Base-by-base conservation (phyloP, 2,113 vertebrate species). In the Nothoprocta perdicaria region DNA sequence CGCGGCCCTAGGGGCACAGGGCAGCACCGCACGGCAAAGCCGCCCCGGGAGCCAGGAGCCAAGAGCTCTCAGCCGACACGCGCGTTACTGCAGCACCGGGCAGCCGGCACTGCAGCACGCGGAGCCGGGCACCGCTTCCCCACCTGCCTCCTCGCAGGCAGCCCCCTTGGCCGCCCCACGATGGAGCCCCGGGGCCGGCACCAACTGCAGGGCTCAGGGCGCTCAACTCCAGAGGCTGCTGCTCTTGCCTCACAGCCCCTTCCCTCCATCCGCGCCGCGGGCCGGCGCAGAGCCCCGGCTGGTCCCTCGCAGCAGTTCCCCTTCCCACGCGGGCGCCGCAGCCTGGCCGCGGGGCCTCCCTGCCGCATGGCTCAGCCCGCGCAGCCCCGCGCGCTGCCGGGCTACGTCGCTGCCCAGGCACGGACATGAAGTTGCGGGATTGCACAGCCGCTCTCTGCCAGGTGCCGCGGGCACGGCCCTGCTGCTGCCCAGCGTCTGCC, bases 31-130 rank as follows among this genome's bases (percentile, higher is more conserved):
- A 1, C 8, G 40, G 61, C 2, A 0, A 60, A 82, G 45, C 48
- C 75, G 43, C 1, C 2, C 65, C 0, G 0, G 17, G 6, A 60
- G 38, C 1, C 33, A 17, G 2, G 19, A 81, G 71, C 85, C 69
- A 89, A 80, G 71, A 38, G n/a, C 85, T 41, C 46, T 78, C 82
- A 92, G 38, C 89, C 57, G 60, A 82, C 74, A 93, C 60, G 7
- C 80, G 63, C 17, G 46, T 7, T 26, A 60, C 92, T 87, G 90
- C 94, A 94, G 88, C 86, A 50, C 40, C 79, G 16, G 29, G 67
- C 77, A 93, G 33, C 72, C 63, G 74, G 31, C 14, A 29, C 80
- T 89, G 82, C 89, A 91, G 76, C 35, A 9, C 4, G 2, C 78
- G 79, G 13, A 5, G 38, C 4, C 4, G 55, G 65, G 68, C 13